phyloP scores from a whole-genome alignment of 2,888 invertebrate species.

The Chrysomela aeneicollis region DNA sequence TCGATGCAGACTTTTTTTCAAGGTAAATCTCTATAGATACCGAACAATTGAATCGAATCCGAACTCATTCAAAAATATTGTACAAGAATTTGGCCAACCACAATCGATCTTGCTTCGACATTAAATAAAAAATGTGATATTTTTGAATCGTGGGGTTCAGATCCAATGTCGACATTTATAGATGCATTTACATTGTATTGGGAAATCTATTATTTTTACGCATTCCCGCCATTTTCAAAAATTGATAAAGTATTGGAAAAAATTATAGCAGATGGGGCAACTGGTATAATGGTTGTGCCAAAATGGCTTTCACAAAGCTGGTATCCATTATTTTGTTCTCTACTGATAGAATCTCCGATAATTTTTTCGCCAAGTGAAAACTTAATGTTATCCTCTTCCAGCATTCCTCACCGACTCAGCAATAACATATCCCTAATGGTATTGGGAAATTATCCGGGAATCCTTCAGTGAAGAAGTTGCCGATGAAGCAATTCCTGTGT shows the following conservation, averaged over 20 bases:
- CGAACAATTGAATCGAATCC: too few relatives aligned
- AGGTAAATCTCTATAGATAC: too few relatives aligned
- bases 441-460: slow-evolving; percentile 12
- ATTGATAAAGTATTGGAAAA: slow-evolving; percentile 24
- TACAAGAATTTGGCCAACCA: too few relatives aligned
- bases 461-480: too few relatives aligned
- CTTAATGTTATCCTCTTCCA: slow-evolving; percentile 6
- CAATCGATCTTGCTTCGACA: slow-evolving; percentile 17
- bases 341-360: too few relatives aligned
- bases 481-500: too few relatives aligned
- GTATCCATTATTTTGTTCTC: too few relatives aligned
- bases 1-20: neutral
- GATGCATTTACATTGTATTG: too few relatives aligned
- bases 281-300: slow-evolving; percentile 31
- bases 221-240: slow-evolving; percentile 35
- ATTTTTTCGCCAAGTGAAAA: too few relatives aligned
- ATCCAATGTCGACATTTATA: too few relatives aligned
- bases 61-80: neutral
- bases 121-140: slow-evolving; percentile 15
- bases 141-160: too few relatives aligned
- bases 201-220: too few relatives aligned
- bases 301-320: slow-evolving; percentile 24
- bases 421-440: slow-evolving; percentile 19
- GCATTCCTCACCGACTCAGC: slow-evolving; percentile 23
- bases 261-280: slow-evolving; percentile 28